phyloP scores from a whole-genome alignment of 2,797 vertebrate species.

The Tamandua tetradactyla region DNA sequence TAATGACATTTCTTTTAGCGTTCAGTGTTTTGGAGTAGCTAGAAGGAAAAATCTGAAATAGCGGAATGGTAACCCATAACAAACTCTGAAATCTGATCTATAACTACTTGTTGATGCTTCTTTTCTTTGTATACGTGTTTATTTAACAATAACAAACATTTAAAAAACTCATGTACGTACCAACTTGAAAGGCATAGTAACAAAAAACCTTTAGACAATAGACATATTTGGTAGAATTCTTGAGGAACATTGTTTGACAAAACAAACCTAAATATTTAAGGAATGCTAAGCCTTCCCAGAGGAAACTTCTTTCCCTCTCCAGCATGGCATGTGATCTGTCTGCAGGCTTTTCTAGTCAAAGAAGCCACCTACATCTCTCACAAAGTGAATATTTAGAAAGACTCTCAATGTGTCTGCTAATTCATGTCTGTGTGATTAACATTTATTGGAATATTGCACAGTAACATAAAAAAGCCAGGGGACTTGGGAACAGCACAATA shows the following conservation, averaged over 20 bases:
- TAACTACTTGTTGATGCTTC: too few relatives aligned
- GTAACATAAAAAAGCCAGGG: constrained; percentile 54
- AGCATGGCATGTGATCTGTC: not conserved
- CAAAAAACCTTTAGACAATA: constrained; percentile 45
- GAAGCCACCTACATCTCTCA: constrained; percentile 26
- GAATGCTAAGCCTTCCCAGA: constrained; percentile 46
- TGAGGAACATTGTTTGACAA: constrained; percentile 47
- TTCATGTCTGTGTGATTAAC: constrained; percentile 56
- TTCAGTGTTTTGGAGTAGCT: too few relatives aligned
- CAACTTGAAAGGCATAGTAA: constrained; percentile 43
- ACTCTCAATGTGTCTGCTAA: constrained; percentile 37
- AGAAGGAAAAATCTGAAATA: too few relatives aligned
- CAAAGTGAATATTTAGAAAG: constrained; percentile 23
- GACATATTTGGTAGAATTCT: constrained; percentile 48
- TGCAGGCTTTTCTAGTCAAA: constrained; percentile 25
- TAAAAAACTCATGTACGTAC: not conserved
- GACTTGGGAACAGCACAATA: constrained; percentile 44
- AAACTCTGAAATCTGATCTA: too few relatives aligned
- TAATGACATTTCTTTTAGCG: too few relatives aligned
- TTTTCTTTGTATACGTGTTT: too few relatives aligned
- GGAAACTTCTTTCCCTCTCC: constrained; percentile 25
- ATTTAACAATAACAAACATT: too few relatives aligned
- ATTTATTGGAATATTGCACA: constrained; percentile 64
- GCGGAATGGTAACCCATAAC: too few relatives aligned
- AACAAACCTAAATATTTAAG: constrained; percentile 69